Evolutionary conservation across 2,113 vertebrate species (phyloP).

Genomic region (Eolophus roseicapilla): DNA sequence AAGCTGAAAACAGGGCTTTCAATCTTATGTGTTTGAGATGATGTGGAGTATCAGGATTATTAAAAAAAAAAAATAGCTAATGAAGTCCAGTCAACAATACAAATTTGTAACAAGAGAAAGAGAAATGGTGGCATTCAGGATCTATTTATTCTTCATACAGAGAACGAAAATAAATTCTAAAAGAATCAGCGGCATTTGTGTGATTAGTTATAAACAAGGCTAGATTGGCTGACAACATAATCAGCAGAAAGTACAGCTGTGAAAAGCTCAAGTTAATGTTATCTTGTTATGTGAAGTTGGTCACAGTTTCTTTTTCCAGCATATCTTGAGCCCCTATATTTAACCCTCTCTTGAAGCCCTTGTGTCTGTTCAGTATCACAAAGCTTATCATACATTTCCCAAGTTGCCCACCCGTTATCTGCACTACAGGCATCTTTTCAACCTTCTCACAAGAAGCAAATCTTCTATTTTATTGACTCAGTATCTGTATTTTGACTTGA

Average conservation of each 20-base stretch:
- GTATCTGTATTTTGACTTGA: slow-evolving; percentile 63
- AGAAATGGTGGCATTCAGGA: slow-evolving; percentile 61
- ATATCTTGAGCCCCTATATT: slow-evolving; percentile 73
- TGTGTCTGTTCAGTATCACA: slow-evolving; percentile 65
- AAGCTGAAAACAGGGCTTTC: slow-evolving; percentile 67
- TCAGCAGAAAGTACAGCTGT: slow-evolving; percentile 86
- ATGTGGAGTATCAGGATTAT: slow-evolving; percentile 60
- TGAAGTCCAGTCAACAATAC: slow-evolving; percentile 29
- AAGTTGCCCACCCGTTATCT: slow-evolving; percentile 69
- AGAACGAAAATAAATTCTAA: slow-evolving; percentile 62
- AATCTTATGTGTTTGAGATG: slow-evolving; percentile 55
- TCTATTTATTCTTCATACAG: slow-evolving; percentile 60
- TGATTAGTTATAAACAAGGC: slow-evolving; percentile 66
- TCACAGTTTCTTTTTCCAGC: slow-evolving; percentile 74
- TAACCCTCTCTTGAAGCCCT: slow-evolving; percentile 77
- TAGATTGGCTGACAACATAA: slow-evolving; percentile 72
- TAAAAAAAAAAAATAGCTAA: slow-evolving; percentile 43
- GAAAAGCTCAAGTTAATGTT: slow-evolving; percentile 82
- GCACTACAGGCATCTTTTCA: slow-evolving; percentile 60
- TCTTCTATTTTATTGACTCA: slow-evolving; percentile 47
- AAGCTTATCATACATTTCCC: slow-evolving; percentile 69
- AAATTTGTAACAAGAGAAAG: slow-evolving; percentile 34
- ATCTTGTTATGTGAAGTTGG: slow-evolving; percentile 74
- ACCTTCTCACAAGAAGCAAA: slow-evolving; percentile 1
- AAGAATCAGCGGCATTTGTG: slow-evolving; percentile 62